These are phyloP conservation scores for Alces alces DNA, from an alignment of 2,113 vertebrate genomes.

Conservation along the genomic window DNA sequence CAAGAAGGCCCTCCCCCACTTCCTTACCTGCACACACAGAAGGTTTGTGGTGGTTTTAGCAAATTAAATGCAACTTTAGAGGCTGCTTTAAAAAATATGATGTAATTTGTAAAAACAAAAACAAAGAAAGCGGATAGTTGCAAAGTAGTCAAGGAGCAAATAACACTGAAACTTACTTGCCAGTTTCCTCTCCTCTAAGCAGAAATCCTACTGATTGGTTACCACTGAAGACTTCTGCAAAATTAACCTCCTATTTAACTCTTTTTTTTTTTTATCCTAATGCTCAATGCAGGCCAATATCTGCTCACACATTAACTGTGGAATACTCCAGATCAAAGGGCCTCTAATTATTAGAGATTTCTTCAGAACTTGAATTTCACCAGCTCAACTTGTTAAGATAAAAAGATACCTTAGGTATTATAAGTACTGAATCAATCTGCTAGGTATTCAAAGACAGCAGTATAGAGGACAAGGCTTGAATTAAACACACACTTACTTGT, in stretches of 20 bases:
- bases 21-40: background rate
- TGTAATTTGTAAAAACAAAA: background rate
- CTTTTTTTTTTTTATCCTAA: slow-evolving; percentile 37
- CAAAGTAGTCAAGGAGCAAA: background rate
- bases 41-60: background rate
- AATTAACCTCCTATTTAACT: slow-evolving; percentile 50
- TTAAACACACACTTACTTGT: background rate
- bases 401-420: background rate
- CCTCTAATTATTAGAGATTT: slow-evolving; percentile 64
- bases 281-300: slow-evolving; percentile 35
- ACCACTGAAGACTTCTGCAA: background rate
- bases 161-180: background rate
- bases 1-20: background rate
- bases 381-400: background rate
- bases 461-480: background rate
- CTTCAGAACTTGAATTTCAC: slow-evolving; percentile 51
- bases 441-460: background rate
- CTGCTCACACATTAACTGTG: slow-evolving; percentile 46
- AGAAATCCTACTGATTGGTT: background rate
- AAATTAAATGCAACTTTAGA: background rate
- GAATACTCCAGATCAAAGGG: slow-evolving; percentile 61
- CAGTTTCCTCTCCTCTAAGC: background rate
- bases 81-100: background rate
- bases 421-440: background rate
- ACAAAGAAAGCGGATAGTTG: background rate